phyloP scores from a whole-genome alignment of 2,113 vertebrate genomes.

The Porphyrio hochstetteri region DNA sequence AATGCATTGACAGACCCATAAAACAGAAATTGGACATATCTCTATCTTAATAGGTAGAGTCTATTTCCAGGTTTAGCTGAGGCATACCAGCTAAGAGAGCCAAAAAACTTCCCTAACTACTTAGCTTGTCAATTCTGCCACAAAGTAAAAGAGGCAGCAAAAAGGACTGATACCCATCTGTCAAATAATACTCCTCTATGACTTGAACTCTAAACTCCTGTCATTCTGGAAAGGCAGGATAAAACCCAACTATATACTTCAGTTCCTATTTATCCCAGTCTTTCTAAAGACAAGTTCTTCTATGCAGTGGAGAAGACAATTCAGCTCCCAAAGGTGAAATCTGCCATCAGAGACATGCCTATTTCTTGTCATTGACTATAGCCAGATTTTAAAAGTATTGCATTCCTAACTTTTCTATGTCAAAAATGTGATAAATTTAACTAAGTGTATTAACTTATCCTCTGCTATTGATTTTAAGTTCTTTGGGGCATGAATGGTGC shows the following conservation, averaged over 20 bases:
- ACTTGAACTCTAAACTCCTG: not conserved
- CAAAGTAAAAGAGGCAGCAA: not conserved
- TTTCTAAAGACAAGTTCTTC: not conserved
- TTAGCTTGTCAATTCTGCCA: not conserved
- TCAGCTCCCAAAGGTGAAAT: not conserved
- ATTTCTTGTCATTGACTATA: not conserved
- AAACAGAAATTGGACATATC: not conserved
- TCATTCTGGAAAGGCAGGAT: not conserved
- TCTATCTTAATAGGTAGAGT: accelerated
- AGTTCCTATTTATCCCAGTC: not conserved
- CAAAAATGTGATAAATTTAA: not conserved
- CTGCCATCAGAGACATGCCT: accelerated
- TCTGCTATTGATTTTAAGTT: not conserved
- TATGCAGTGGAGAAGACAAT: not conserved
- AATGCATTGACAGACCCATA: not conserved
- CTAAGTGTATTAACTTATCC: not conserved
- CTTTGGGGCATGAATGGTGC: not conserved
- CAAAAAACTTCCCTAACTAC: not conserved
- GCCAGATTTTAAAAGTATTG: not conserved
- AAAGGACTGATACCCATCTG: not conserved
- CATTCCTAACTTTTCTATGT: not conserved
- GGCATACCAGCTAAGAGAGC: not conserved
- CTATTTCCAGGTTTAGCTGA: not conserved
- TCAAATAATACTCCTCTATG: not conserved
- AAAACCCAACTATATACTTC: not conserved